phyloP scores from a whole-genome alignment of 1,140 invertebrate species.

The Drosophila varians region DNA sequence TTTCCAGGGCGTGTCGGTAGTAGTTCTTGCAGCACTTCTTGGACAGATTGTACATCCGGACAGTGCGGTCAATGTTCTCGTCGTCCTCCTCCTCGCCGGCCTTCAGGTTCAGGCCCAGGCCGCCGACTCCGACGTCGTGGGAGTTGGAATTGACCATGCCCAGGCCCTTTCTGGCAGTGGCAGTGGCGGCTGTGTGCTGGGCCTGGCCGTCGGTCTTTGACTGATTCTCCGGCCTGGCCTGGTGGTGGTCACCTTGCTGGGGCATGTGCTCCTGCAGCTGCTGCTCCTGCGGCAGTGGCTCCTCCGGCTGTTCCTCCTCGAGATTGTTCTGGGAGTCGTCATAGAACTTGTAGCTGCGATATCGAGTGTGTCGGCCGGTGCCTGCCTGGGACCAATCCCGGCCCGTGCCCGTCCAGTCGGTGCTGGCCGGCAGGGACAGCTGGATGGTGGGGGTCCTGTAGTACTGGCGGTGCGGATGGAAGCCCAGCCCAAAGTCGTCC shows the following conservation, averaged over 20 bases:
- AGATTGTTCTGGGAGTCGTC: slow-evolving; percentile 75
- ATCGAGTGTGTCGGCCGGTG: slow-evolving; percentile 48
- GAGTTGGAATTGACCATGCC: slow-evolving; percentile 66
- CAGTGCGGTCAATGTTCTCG: slow-evolving; percentile 76
- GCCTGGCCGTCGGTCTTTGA: background rate
- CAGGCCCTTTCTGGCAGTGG: slow-evolving; percentile 40
- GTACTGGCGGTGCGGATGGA: slow-evolving; percentile 81
- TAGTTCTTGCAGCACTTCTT: slow-evolving; percentile 83
- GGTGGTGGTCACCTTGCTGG: slow-evolving; percentile 12
- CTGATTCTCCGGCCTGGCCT: slow-evolving; percentile 4
- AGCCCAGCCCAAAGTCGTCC: slow-evolving; percentile 81
- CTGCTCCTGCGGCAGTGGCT: slow-evolving; percentile 37
- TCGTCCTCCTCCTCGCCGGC: slow-evolving; percentile 66
- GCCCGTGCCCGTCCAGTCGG: slow-evolving; percentile 68
- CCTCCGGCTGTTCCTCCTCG: slow-evolving; percentile 47
- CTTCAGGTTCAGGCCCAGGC: slow-evolving; percentile 59
- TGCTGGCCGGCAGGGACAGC: slow-evolving; percentile 76
- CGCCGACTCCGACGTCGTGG: slow-evolving; percentile 66
- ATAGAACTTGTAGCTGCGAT: slow-evolving; percentile 73
- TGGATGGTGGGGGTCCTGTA: slow-evolving; percentile 79
- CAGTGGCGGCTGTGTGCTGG: slow-evolving; percentile 5
- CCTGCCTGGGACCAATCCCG: slow-evolving; percentile 29
- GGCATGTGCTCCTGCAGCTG: slow-evolving; percentile 7
- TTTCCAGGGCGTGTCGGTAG: slow-evolving; percentile 68
- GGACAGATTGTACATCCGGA: slow-evolving; percentile 79